Conservation (phyloP, 2,113 vertebrate genomes). For the Pardalotus punctatus region DNA sequence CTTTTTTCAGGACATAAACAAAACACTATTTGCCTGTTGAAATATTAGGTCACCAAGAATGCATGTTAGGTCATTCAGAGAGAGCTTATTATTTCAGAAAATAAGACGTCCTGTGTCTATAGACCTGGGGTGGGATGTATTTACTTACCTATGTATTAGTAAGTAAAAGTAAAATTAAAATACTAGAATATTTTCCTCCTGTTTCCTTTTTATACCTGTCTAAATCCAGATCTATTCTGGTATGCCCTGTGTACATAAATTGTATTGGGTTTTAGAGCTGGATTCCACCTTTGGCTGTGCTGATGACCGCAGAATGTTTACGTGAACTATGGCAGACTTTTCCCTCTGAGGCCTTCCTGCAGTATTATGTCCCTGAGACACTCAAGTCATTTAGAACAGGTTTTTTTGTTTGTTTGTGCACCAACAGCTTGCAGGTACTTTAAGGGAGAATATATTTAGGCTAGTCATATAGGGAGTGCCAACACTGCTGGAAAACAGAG, state of each 20-base stretch:
- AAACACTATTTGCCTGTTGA: not conserved
- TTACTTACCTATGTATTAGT: not conserved
- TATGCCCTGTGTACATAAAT: conserved; percentile 40
- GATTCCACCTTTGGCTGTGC: not conserved
- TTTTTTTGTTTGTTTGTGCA: not conserved
- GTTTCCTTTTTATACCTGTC: conserved; percentile 34
- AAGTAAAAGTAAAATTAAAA: conserved; percentile 16
- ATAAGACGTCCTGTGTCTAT: not conserved
- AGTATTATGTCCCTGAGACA: not conserved
- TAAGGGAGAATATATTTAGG: not conserved
- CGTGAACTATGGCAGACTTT: not conserved
- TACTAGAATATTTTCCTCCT: not conserved
- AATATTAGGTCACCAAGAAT: not conserved
- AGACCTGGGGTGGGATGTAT: not conserved
- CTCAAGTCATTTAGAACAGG: not conserved
- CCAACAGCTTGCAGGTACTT: not conserved
- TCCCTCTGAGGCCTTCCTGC: not conserved
- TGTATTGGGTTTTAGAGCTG: not conserved
- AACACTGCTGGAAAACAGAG: not conserved
- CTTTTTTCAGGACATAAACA: not conserved
- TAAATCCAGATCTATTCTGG: conserved; percentile 40
- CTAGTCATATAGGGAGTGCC: not conserved
- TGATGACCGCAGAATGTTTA: conserved; percentile 32
- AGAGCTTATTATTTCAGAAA: conserved; percentile 33
- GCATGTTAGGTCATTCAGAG: not conserved